These are phyloP conservation scores for Vimba vimba DNA, from an alignment of 2,113 vertebrate species.

Conservation along the genomic window DNA sequence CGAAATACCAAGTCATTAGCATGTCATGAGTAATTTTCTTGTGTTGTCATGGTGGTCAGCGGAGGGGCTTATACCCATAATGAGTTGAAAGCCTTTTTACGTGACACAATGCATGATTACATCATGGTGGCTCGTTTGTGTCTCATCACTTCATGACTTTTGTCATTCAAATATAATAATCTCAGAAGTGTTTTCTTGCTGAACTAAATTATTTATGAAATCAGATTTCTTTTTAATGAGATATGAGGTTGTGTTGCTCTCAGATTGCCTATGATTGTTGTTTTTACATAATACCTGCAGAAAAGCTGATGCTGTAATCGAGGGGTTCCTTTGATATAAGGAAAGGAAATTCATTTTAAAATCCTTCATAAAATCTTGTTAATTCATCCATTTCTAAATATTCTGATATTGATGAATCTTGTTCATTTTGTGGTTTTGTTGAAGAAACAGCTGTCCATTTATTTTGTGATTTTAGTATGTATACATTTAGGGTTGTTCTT, in stretches of 20 bases:
- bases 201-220: background rate
- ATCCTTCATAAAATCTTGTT: too few species aligned
- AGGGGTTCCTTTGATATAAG: background rate
- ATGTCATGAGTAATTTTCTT: constrained; percentile 11
- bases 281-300: background rate
- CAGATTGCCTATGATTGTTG: background rate
- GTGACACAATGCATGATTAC: background rate
- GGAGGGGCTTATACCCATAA: background rate
- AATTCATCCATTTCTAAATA: too few species aligned
- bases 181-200: background rate
- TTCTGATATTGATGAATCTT: too few species aligned
- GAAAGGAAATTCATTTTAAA: too few species aligned
- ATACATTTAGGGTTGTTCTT: too few species aligned
- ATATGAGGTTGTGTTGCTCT: background rate
- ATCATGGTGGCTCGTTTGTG: background rate
- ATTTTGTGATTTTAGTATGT: too few species aligned
- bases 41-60: background rate
- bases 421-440: too few species aligned
- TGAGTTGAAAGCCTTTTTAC: background rate
- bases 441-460: too few species aligned
- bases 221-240: background rate
- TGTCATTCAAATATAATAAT: background rate
- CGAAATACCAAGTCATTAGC: background rate
- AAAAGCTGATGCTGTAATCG: background rate
- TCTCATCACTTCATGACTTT: background rate